Base-by-base conservation (phyloP, 1,140 invertebrate species). In the Parapsyche elsis region DNA sequence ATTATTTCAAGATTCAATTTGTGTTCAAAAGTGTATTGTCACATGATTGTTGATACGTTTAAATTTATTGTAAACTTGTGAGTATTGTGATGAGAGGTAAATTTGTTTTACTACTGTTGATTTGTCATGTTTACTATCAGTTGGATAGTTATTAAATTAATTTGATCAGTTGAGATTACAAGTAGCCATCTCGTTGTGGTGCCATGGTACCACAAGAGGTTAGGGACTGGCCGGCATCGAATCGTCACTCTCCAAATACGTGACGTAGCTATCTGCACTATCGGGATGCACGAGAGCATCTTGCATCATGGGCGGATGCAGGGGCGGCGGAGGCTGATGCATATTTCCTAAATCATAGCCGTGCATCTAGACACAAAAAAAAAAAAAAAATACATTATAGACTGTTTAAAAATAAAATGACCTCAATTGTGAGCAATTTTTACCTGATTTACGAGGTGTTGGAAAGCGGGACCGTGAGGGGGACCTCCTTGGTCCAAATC, bases 371-470 rank as follows among this genome's bases (percentile, higher is more conserved):
- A 86, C 89, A 83, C 38, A 83, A 81, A 78, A 76, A 45, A 71
- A 26, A 59, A 21, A 76, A 30, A 74, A 74, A 19, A 53, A 7
- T 49, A 46, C 38, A 74, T 45, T 38, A 5, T 71, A 26, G 24
- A 38, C 14, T 4, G 0, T 19, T 1, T 45, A 16, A 16, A 70
- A 9, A 9, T 7, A 59, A 10, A 59, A 16, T 59, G n/a, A 59
- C 16, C 9, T 59, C n/a, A 10, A 24, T 77, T 14, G 5, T 10
- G 16, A 16, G 9, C n/a, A n/a, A n/a, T n/a, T 70, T 79, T 87
- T 90, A 97, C 96, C 94, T 97, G 96, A 87, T 95, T 98, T 83
- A 99, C 95, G 82, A 99, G 91, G 87, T 98, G 97, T 87, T 99
- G 97, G 89, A 98, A 99, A 80, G 97, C 96, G 7, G 97, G 96